Percentiles rank a stretch among this genome's conserved stretches.
Conservation (phyloP, 2,888 invertebrate species). For the Lasioglossum zephyrum region DNA sequence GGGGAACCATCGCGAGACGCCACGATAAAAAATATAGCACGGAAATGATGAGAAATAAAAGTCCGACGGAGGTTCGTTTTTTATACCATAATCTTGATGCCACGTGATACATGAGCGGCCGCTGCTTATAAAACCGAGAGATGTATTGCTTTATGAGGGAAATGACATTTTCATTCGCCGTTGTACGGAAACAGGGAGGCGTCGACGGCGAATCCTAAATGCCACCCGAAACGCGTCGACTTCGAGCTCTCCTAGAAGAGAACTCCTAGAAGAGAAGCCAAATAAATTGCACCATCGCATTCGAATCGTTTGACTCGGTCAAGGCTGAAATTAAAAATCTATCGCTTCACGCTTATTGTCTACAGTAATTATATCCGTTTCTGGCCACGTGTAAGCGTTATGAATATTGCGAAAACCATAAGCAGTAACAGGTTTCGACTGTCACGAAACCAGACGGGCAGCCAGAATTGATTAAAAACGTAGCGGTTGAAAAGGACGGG, state of each 20-base stretch:
- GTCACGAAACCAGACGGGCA: background rate
- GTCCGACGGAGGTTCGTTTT: constrained; percentile 49
- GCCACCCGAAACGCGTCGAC: constrained; percentile 14
- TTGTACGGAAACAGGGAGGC: background rate
- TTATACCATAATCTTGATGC: constrained; percentile 63
- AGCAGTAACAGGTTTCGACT: background rate
- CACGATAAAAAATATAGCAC: constrained; percentile 53
- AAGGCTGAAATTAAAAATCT: background rate
- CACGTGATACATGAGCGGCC: constrained; percentile 31
- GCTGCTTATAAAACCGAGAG: constrained; percentile 27
- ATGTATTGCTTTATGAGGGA: constrained; percentile 45
- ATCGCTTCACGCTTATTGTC: background rate
- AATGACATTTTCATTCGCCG: constrained; percentile 46
- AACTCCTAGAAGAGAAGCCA: background rate
- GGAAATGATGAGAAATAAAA: constrained; percentile 59
- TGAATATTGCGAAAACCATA: background rate
- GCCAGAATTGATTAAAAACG: background rate
- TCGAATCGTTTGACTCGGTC: no score
- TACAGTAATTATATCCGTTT: background rate
- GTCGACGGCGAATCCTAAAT: constrained; percentile 24
- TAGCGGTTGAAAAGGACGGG: background rate
- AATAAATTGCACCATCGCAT: background rate
- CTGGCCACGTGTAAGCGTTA: background rate
- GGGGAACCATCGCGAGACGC: constrained; percentile 29
- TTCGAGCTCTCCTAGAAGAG: background rate